These are phyloP conservation scores for Xanthostigma xanthostigma DNA, from an alignment of 2,888 invertebrate species.

Conservation along the genomic window DNA sequence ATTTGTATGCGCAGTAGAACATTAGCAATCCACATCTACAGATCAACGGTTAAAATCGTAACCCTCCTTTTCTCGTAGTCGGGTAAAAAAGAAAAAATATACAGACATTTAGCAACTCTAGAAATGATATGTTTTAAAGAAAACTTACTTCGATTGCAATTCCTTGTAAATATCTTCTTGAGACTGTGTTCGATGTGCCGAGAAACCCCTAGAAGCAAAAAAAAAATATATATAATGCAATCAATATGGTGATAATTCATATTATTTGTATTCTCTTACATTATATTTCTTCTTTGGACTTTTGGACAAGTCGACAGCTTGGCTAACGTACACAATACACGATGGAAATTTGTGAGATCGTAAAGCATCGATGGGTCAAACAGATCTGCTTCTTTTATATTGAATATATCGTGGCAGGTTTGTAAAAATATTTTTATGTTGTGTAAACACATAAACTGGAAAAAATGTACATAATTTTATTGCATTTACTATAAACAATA, in stretches of 20 bases:
- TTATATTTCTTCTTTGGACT: slow-evolving; percentile 47
- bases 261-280: slow-evolving; percentile 42
- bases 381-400: slow-evolving; percentile 68
- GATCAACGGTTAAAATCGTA: no score
- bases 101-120: no score
- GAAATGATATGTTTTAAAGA: no score
- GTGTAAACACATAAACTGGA: slow-evolving; percentile 86
- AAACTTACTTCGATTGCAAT: slow-evolving; percentile 62
- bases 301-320: slow-evolving; percentile 71
- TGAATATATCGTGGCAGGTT: slow-evolving; percentile 72
- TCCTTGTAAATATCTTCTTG: slow-evolving; percentile 78
- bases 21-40: no score
- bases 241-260: not conserved
- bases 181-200: slow-evolving; percentile 58
- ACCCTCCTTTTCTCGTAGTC: no score
- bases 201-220: slow-evolving; percentile 57
- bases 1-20: no score
- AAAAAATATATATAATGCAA: not conserved
- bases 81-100: no score
- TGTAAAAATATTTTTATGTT: slow-evolving; percentile 89
- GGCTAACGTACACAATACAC: slow-evolving; percentile 81
- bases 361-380: slow-evolving; percentile 94
- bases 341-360: slow-evolving; percentile 87
- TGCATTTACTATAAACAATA: not conserved
- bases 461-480: slow-evolving; percentile 17